These are phyloP conservation scores for Azemiops feae DNA, from an alignment of 2,113 vertebrate genomes.

Conservation along the genomic window DNA sequence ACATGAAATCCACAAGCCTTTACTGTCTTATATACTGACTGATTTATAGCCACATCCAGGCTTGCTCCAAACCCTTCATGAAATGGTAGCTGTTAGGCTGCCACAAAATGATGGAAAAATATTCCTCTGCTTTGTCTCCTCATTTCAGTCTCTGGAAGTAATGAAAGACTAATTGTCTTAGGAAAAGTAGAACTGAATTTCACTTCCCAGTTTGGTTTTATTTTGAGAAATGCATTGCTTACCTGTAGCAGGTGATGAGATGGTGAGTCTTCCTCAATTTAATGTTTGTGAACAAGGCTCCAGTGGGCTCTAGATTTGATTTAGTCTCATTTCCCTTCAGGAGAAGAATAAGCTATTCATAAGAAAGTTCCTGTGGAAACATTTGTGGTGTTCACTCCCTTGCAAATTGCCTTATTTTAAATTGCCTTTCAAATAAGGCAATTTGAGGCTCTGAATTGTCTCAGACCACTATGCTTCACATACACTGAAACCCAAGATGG, in stretches of 20 bases:
- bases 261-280: not conserved
- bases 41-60: not conserved
- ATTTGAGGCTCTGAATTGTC: not conserved
- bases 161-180: not conserved
- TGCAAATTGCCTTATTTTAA: not conserved
- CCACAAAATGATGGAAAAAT: not conserved
- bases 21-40: not conserved
- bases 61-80: not conserved
- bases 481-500: not conserved
- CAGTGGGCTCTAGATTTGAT: not conserved
- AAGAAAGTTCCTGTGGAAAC: not conserved
- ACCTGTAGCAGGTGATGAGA: not conserved
- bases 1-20: not conserved
- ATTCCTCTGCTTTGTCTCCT: not conserved
- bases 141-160: not conserved
- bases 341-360: not conserved
- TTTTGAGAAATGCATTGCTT: not conserved
- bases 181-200: not conserved
- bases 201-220: not conserved
- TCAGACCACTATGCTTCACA: not conserved
- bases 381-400: not conserved
- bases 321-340: not conserved
- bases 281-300: not conserved
- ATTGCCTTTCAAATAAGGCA: not conserved
- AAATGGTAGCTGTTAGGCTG: not conserved